Conservation (phyloP, 1,140 invertebrate species). For the Trachymyrmex septentrionalis region DNA sequence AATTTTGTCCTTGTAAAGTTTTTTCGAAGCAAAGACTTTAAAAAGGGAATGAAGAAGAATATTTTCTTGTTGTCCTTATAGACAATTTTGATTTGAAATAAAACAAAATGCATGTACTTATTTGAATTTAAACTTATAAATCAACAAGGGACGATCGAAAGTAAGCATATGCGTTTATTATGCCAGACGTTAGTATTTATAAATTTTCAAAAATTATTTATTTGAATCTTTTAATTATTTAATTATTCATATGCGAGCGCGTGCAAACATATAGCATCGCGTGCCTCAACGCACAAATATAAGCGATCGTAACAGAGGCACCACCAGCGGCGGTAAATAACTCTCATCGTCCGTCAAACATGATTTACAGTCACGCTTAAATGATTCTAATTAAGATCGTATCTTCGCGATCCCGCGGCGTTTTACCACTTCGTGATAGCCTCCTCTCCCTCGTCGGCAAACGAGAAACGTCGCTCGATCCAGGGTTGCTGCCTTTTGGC, state of each 20-base stretch:
- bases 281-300: neutral
- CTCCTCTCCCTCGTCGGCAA: neutral
- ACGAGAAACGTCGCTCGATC: slow-evolving; percentile 18
- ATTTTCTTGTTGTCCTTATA: neutral
- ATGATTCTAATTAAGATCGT: slow-evolving; percentile 57
- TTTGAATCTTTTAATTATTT: neutral
- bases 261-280: neutral
- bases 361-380: slow-evolving; percentile 42
- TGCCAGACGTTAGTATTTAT: neutral
- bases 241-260: neutral
- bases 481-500: neutral
- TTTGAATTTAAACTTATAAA: too few relatives aligned
- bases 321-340: slow-evolving; percentile 27
- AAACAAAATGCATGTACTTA: neutral
- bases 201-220: neutral
- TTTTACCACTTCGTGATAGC: slow-evolving; percentile 8
- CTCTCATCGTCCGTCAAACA: slow-evolving; percentile 16
- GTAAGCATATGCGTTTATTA: neutral
- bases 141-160: too few relatives aligned
- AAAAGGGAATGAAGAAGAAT: neutral
- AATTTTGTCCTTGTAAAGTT: neutral
- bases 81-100: neutral
- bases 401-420: slow-evolving; percentile 26
- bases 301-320: slow-evolving; percentile 9
- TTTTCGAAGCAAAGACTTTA: neutral